Conservation (phyloP, 37 sponge, comb jelly and placozoan genomes). For the Halichondria panicea region DNA sequence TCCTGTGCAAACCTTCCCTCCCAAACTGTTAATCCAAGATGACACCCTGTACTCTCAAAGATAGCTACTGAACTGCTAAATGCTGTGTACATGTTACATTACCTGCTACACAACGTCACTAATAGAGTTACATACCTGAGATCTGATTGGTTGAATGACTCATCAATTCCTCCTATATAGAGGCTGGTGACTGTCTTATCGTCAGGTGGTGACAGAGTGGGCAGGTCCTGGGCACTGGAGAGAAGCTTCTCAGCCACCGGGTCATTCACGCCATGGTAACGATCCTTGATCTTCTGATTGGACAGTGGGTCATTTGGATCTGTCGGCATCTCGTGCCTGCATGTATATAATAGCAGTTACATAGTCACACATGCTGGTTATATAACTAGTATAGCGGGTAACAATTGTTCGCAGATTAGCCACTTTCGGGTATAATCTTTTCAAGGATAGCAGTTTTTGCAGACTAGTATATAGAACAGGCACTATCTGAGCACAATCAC, state of each 20-base stretch:
- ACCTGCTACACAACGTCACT: no score
- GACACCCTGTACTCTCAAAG: no score
- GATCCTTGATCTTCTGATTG: conserved; percentile 93
- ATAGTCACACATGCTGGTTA: not conserved
- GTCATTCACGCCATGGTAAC: conserved; percentile 95
- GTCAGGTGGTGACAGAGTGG: conserved; percentile 74
- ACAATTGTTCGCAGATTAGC: no score
- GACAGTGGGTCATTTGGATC: conserved; percentile 96
- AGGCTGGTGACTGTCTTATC: conserved; percentile 88
- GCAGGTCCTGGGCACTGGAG: conserved; percentile 63
- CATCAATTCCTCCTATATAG: conserved; percentile 90
- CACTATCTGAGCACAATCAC: no score
- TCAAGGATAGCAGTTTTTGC: no score
- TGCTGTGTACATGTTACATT: no score
- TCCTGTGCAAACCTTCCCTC: no score
- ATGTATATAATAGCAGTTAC: not conserved
- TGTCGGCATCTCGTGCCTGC: conserved; percentile 96
- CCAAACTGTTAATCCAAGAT: no score
- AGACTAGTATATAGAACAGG: no score
- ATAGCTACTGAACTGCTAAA: no score
- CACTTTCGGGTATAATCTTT: no score
- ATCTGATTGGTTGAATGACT: conserved; percentile 77
- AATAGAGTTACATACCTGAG: conserved; percentile 53
- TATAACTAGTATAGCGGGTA: no score
- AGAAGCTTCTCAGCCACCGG: conserved; percentile 97